A percentile compares a stretch with the other conserved stretches of the same genome.
These are phyloP conservation scores for Capitella teleta DNA, from an alignment of 1,140 invertebrate genomes.

Conservation along the genomic window DNA sequence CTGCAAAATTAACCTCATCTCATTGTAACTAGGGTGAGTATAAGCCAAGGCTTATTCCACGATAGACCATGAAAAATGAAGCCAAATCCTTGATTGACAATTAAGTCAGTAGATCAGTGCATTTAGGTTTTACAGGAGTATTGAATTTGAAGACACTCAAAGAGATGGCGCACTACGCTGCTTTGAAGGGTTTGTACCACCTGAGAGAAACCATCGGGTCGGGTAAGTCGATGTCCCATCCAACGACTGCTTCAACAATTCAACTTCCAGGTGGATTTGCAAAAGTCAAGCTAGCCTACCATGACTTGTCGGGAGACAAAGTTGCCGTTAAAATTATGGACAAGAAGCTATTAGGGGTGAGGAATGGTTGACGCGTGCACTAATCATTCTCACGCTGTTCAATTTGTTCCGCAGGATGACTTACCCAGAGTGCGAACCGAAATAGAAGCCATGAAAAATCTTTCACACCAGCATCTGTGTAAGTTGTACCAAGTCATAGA, in stretches of 20 bases:
- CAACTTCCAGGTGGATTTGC: conserved; percentile 56
- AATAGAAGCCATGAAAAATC: conserved; percentile 64
- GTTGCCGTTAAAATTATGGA: conserved; percentile 82
- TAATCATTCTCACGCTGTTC: neutral
- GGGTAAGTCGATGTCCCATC: conserved; percentile 18
- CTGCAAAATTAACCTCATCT: no score
- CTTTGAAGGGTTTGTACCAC: conserved; percentile 47
- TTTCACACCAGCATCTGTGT: conserved; percentile 72
- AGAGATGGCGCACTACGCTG: conserved; percentile 12
- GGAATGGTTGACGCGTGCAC: neutral
- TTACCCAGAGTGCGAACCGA: conserved; percentile 65
- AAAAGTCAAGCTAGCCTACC: conserved; percentile 68
- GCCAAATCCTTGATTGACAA: no score
- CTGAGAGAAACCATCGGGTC: conserved; percentile 62
- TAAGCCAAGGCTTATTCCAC: no score
- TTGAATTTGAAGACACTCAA: no score
- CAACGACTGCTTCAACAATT: neutral
- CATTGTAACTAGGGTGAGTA: no score
- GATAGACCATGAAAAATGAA: no score
- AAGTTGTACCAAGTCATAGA: conserved; percentile 73
- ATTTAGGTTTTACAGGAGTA: no score
- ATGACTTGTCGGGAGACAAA: conserved; percentile 64
- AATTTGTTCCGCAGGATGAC: conserved; percentile 51
- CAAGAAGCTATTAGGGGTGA: conserved; percentile 55
- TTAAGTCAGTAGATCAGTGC: no score